A percentile compares a stretch with the other conserved stretches of the same genome.
phyloP scores from a whole-genome alignment of 1,140 invertebrate species.

The Hypsibius dujardini region DNA sequence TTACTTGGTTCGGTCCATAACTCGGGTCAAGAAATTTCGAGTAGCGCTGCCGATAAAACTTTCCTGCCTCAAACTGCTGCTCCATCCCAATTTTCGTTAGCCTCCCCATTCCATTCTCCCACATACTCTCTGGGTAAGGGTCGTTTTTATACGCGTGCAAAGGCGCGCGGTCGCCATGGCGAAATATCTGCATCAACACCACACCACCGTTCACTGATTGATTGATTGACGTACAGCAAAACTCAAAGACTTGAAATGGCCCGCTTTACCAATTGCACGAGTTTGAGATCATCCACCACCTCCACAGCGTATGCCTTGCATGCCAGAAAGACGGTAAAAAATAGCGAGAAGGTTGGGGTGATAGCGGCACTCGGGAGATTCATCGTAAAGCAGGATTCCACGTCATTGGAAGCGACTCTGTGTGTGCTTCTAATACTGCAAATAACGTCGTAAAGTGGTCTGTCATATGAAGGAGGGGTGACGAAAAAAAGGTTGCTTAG shows the following conservation, averaged over 20 bases:
- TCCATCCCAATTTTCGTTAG: not conserved
- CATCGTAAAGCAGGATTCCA: too few species aligned
- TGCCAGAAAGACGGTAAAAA: too few species aligned
- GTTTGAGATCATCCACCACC: not conserved
- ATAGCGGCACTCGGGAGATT: too few species aligned
- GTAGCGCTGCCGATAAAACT: not conserved
- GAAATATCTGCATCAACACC: conserved; percentile 1
- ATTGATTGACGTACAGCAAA: not conserved
- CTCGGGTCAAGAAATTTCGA: not conserved
- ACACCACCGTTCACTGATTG: not conserved
- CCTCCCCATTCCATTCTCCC: not conserved
- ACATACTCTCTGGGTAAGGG: not conserved
- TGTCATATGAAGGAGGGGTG: too few species aligned
- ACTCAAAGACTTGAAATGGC: not conserved
- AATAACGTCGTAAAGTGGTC: too few species aligned
- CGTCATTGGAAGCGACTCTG: too few species aligned
- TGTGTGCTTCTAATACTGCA: too few species aligned
- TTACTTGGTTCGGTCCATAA: not conserved
- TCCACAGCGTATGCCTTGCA: too few species aligned
- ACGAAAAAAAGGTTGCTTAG: too few species aligned
- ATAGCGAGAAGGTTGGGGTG: too few species aligned
- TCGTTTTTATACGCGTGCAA: not conserved
- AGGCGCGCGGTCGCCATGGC: conserved; percentile 12
- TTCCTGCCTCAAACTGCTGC: not conserved
- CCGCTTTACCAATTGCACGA: not conserved